Evolutionary conservation across 35 echinoderm and acorn worm species (phyloP), one percentile per base, ranked within the genome.

Genomic region (Anneissia japonica): DNA sequence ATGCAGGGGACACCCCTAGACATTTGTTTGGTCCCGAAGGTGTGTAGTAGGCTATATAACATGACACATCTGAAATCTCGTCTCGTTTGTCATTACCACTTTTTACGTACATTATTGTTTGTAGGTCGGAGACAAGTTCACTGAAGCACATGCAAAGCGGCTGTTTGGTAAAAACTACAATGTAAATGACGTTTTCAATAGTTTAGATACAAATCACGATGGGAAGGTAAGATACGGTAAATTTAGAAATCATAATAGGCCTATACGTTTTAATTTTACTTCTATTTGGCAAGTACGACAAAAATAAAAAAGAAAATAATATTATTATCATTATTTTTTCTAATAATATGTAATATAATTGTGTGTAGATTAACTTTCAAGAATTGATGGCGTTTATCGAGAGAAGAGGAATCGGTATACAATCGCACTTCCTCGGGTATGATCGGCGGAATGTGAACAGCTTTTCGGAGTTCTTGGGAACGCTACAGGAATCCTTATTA

Each of bases 351-450:
- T n/a, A n/a, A n/a, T n/a, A n/a, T 40, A 38, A 23, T 37, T 75
- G 46, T n/a, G 14, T 38, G 1, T 74, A 97, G 95, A 97, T 97
- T 35, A 85, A 75, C 28, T 97, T 90, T 30, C 37, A 93, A 23
- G 95, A 97, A 40, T 80, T 97, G 46, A 75, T 88, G 46, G 83
- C 75, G 7, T 93, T 97, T 35, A 91, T 91, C 9, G 88, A 93
- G 78, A 79, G 56, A 41, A 89, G 87, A 46, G 95, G 95, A 0
- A 26, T 93, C 26, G 75, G 84, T 32, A 41, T 97, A 31, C 91
- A 90, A 32, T 74, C 88, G 0, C 35, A 84, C 14, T 97, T 97
- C 36, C 80, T 90, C 23, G 95, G 95, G 4, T 97, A 93, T 40
- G 28, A 83, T 32, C 45, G 91, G 32, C 79, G 76, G 72, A 77